Base-by-base conservation (phyloP, 2,113 vertebrate genomes). In the Thamnaconus septentrionalis region DNA sequence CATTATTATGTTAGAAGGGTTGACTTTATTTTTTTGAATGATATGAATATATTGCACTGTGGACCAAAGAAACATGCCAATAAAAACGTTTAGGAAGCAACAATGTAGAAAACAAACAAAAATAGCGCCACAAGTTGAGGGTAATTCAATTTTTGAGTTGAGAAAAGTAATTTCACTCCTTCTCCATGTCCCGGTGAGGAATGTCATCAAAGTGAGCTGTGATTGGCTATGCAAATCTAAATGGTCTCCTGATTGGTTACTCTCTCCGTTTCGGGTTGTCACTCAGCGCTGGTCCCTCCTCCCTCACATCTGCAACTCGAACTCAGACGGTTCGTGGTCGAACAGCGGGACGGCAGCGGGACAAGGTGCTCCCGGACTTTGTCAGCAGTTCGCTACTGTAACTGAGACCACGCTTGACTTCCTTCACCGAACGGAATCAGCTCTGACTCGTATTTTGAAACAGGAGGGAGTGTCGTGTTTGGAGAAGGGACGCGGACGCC, bases 241-340 rank as follows among this genome's bases (percentile, higher is more conserved):
- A 11, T 43, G 10, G 4, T 59, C 42, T 55, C 7, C 57, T 78
- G 77, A 88, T 89, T 90, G 86, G 89, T 61, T 49, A 3, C 0
- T 39, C 0, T 7, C 3, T 54, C 6, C 10, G n/a, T 53, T 74
- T 62, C 18, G 65, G 5, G 65, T 61, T 73, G 66, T 79, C 74
- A 54, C 1, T 80, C 79, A 60, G 47, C 41, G 0, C 4, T 1
- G 9, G 69, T 7, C 67, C 76, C 57, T 8, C 80, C 80, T 8
- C 47, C 1, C 57, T 0, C 66, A 55, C 78, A 50, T 71, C 79
- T 64, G 78, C 7, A 50, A 44, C 48, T 5, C 59, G 54, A 55
- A 31, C 2, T 41, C 18, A 4, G 56, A n/a, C 79, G 49, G 63
- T 7, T 60, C 6, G 6, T 61, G 71, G 47, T 6, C 6, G 31